Evolutionary conservation across 92 coral and sea anemone genomes (phyloP).

Genomic region (Zoanthus sociatus): DNA sequence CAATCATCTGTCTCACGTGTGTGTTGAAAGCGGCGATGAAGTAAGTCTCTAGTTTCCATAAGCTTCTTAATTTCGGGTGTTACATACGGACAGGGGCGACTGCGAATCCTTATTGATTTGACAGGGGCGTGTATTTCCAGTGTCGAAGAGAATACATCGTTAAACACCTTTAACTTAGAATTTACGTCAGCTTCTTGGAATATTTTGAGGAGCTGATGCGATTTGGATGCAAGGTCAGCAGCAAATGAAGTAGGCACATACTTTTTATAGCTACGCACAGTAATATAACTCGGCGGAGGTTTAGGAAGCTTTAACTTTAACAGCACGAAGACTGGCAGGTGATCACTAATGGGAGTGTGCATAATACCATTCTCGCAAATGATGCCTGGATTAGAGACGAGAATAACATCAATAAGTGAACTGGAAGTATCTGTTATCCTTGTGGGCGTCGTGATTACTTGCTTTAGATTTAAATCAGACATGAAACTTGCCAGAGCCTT

Average conservation of each 20-base stretch:
- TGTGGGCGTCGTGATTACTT: slow-evolving; percentile 68
- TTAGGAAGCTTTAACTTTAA: slow-evolving; percentile 57
- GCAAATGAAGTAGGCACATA: slow-evolving; percentile 47
- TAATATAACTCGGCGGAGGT: neutral
- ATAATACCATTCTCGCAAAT: slow-evolving; percentile 65
- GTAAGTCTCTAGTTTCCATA: neutral
- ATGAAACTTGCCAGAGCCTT: slow-evolving; percentile 41
- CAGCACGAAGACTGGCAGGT: slow-evolving; percentile 49
- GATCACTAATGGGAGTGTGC: slow-evolving; percentile 59
- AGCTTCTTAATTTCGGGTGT: slow-evolving; percentile 1
- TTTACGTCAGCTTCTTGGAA: neutral
- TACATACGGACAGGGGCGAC: slow-evolving; percentile 11
- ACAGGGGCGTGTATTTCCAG: slow-evolving; percentile 10
- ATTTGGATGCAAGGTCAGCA: slow-evolving; percentile 42
- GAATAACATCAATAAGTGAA: slow-evolving; percentile 72
- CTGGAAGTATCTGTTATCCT: slow-evolving; percentile 65
- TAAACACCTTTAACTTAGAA: slow-evolving; percentile 6
- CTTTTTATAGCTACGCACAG: slow-evolving; percentile 51
- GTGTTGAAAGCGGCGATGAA: slow-evolving; percentile 9
- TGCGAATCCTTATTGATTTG: slow-evolving; percentile 7
- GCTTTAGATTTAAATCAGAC: slow-evolving; percentile 64
- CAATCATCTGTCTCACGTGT: slow-evolving; percentile 8
- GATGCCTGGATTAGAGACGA: slow-evolving; percentile 49
- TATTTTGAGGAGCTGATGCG: slow-evolving; percentile 9
- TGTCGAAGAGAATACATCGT: slow-evolving; percentile 8